These are phyloP conservation scores for Heterodera schachtii DNA, from an alignment of 1,140 invertebrate genomes.

Conservation along the genomic window DNA sequence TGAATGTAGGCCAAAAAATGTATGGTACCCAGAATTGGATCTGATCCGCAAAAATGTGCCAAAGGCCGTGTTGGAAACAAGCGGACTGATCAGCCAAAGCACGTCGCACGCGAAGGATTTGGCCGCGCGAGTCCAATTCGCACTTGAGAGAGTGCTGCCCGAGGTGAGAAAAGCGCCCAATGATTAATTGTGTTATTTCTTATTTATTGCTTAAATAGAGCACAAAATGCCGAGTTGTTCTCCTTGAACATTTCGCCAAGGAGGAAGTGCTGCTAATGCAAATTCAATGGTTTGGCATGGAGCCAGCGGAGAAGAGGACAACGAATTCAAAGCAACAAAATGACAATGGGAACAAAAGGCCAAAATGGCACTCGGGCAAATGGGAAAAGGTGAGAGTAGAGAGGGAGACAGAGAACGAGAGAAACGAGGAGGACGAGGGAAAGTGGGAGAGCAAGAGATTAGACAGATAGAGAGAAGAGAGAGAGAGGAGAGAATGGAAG, in stretches of 20 bases:
- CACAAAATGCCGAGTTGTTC: constrained; percentile 52
- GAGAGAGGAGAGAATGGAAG: too few species aligned
- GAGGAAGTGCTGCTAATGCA: constrained; percentile 54
- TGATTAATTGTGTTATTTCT: too few species aligned
- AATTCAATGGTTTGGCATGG: constrained; percentile 62
- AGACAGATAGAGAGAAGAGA: too few species aligned
- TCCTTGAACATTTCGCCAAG: constrained; percentile 51
- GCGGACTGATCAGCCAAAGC: constrained; percentile 46
- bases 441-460: too few species aligned
- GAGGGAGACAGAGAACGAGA: too few species aligned
- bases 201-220: constrained; percentile 37
- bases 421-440: too few species aligned
- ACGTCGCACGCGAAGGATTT: constrained; percentile 57
- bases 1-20: too few species aligned
- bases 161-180: constrained; percentile 30
- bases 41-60: constrained; percentile 53
- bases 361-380: constrained; percentile 56
- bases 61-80: constrained; percentile 42
- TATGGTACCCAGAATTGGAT: constrained; percentile 33
- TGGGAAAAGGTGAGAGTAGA: constrained; percentile 56
- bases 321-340: not conserved
- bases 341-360: not conserved
- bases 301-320: constrained; percentile 49
- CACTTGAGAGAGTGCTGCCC: constrained; percentile 59
- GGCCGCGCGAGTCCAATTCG: constrained; percentile 57